phyloP scores from a whole-genome alignment of 1,140 invertebrate species.

The Hormaphis cornu region DNA sequence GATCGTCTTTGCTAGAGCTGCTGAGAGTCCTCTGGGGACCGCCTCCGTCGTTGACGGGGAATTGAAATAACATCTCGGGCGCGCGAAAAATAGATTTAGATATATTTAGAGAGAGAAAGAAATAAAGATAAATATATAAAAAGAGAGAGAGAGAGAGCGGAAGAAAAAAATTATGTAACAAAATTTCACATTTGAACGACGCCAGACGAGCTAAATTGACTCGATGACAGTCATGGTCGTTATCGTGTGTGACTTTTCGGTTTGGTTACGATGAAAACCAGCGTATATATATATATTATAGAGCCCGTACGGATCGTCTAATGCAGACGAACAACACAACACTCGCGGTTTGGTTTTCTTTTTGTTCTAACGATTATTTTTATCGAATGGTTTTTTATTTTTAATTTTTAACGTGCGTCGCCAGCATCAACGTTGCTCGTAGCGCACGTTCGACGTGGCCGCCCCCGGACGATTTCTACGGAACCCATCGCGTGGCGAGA shows the following conservation, averaged over 20 bases:
- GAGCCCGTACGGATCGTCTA: too few relatives aligned
- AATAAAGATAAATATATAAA: not conserved
- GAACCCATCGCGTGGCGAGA: not conserved
- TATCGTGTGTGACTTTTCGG: too few relatives aligned
- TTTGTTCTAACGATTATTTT: too few relatives aligned
- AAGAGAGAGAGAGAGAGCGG: not conserved
- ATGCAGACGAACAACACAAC: too few relatives aligned
- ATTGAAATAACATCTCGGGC: conserved; percentile 5
- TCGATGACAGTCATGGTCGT: too few relatives aligned
- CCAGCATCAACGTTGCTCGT: not conserved
- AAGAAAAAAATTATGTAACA: too few relatives aligned
- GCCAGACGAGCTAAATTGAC: not conserved
- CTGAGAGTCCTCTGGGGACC: conserved; percentile 1
- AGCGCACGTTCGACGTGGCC: not conserved
- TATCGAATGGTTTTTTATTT: too few relatives aligned
- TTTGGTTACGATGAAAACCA: too few relatives aligned
- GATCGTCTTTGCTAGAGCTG: conserved; percentile 3
- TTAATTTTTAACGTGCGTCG: not conserved
- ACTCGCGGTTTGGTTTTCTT: too few relatives aligned
- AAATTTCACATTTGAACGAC: too few relatives aligned
- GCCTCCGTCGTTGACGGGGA: conserved; percentile 22
- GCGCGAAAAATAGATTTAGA: not conserved
- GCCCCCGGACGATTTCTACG: not conserved
- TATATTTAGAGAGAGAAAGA: not conserved
- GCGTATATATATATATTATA: too few relatives aligned